A percentile compares a stretch with the other conserved stretches of the same genome.
Conservation (phyloP, 2,113 vertebrate species). For the human region DNA sequence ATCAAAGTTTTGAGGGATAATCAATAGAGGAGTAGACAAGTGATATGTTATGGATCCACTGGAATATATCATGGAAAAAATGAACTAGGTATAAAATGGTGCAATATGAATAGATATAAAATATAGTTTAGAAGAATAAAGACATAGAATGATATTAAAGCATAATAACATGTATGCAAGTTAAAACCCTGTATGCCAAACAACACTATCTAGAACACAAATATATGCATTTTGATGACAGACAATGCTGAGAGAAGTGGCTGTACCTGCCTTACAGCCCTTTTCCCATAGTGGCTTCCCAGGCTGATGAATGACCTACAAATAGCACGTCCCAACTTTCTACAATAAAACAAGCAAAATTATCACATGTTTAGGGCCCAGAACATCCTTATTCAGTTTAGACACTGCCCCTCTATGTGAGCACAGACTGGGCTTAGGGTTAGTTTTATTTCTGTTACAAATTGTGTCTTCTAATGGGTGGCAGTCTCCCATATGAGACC, state of each 20-base stretch:
- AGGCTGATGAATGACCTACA: neutral
- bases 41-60: neutral
- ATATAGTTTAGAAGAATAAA: neutral
- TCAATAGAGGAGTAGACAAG: neutral
- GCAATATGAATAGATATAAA: neutral
- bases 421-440: neutral
- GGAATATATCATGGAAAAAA: neutral
- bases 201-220: neutral
- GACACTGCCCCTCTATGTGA: neutral
- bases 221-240: neutral
- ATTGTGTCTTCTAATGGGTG: neutral
- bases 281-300: neutral
- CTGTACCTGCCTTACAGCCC: neutral
- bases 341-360: neutral
- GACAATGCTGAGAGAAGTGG: neutral
- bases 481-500: neutral
- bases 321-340: neutral
- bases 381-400: neutral
- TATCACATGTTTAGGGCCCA: neutral
- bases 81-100: neutral
- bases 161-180: neutral
- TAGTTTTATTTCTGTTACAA: neutral
- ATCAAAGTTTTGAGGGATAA: neutral
- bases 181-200: neutral
- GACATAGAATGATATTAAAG: neutral